These are phyloP conservation scores for Paramuricea clavata DNA, from an alignment of 92 coral and sea anemone genomes.

Conservation along the genomic window DNA sequence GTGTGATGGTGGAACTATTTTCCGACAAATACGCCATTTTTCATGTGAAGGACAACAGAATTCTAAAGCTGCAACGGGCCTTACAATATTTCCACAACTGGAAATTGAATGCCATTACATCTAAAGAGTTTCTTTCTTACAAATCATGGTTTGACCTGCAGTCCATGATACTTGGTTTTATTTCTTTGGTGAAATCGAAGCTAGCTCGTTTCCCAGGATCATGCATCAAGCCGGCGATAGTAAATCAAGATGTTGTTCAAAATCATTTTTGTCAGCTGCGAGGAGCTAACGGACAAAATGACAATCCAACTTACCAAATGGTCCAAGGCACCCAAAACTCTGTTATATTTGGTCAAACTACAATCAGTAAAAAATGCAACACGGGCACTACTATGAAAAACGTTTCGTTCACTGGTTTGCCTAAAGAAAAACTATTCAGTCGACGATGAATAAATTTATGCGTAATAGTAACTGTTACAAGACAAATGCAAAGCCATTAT, in stretches of 20 bases:
- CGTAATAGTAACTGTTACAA: not conserved
- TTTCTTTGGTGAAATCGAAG: constrained; percentile 55
- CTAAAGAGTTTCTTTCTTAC: constrained; percentile 63
- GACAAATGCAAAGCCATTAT: not conserved
- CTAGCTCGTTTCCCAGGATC: constrained; percentile 61
- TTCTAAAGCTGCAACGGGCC: constrained; percentile 28
- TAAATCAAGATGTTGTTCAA: constrained; percentile 76
- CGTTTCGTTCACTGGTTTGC: constrained; percentile 49
- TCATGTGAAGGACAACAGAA: constrained; percentile 42
- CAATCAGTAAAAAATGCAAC: constrained; percentile 65
- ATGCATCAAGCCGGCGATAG: constrained; percentile 69
- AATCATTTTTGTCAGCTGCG: constrained; percentile 75
- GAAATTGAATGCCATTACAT: constrained; percentile 14
- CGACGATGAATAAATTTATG: not conserved
- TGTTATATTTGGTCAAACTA: constrained; percentile 60
- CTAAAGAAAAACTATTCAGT: constrained; percentile 9
- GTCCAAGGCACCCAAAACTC: constrained; percentile 65
- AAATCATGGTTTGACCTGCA: constrained; percentile 72
- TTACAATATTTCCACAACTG: constrained; percentile 38
- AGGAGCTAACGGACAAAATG: constrained; percentile 70
- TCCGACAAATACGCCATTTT: constrained; percentile 6
- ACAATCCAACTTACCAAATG: constrained; percentile 62
- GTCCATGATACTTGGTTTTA: constrained; percentile 66
- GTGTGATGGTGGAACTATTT: constrained; percentile 46
- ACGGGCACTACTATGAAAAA: constrained; percentile 28